Evolutionary conservation across 1,140 invertebrate species (phyloP).

Genomic region (Trichonephila clavata): DNA sequence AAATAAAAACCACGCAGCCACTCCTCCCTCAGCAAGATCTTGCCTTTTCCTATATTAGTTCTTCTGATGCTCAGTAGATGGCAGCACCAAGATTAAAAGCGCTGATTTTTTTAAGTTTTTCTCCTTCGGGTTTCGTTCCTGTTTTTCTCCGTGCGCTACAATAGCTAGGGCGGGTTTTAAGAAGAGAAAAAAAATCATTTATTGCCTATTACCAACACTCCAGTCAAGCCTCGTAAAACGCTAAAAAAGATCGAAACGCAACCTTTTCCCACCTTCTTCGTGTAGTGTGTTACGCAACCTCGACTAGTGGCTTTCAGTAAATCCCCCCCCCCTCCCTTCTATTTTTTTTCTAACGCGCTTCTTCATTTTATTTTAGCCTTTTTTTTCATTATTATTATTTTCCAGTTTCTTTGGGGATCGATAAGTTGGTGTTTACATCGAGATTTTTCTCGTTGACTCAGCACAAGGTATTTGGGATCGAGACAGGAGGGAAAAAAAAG

Average conservation of each 20-base stretch:
- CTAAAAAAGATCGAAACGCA: constrained; percentile 64
- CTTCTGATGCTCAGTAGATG: constrained; percentile 21
- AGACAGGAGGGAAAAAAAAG: constrained; percentile 6
- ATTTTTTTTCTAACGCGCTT: not conserved
- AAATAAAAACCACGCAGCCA: constrained; percentile 45
- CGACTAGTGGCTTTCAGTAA: constrained; percentile 10
- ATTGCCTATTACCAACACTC: constrained; percentile 72
- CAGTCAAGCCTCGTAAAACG: constrained; percentile 65
- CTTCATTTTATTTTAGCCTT: not conserved
- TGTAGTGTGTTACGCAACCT: constrained; percentile 15
- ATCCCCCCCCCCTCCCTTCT: not conserved
- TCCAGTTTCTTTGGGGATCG: constrained; percentile 18
- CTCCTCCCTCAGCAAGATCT: constrained; percentile 28
- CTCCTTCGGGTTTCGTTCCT: not conserved
- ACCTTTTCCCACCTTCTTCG: not conserved
- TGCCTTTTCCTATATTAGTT: constrained; percentile 3
- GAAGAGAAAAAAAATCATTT: constrained; percentile 46
- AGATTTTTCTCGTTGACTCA: constrained; percentile 68
- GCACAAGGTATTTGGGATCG: constrained; percentile 60
- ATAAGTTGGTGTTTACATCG: constrained; percentile 61
- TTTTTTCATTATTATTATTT: constrained; percentile 11
- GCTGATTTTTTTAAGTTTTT: constrained; percentile 3
- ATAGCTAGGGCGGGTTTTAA: not conserved
- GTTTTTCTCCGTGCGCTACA: not conserved
- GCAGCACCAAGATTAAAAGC: constrained; percentile 54